Conservation (phyloP, 2,888 invertebrate species). For the Alloplasta piceator region DNA sequence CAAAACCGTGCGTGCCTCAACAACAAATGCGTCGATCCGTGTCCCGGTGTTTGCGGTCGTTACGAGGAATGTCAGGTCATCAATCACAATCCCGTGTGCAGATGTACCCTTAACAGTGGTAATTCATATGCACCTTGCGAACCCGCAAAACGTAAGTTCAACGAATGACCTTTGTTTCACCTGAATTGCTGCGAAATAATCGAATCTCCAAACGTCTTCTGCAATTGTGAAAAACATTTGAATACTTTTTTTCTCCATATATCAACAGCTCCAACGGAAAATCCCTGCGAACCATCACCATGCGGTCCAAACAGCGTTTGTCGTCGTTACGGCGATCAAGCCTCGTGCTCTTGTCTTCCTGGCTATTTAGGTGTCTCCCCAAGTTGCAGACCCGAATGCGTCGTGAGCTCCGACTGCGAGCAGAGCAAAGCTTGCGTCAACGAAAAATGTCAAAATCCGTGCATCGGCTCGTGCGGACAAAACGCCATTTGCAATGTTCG, state of each 20-base stretch:
- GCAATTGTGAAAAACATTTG: no score
- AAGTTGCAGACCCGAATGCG: constrained; percentile 84
- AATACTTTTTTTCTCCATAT: constrained; percentile 3
- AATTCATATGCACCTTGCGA: constrained; percentile 85
- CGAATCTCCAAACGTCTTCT: no score
- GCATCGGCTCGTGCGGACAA: constrained; percentile 85
- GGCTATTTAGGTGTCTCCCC: constrained; percentile 84
- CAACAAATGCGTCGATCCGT: constrained; percentile 93
- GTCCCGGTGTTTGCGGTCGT: constrained; percentile 90
- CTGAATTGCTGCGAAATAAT: no score
- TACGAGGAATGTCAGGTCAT: constrained; percentile 91
- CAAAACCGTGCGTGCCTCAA: constrained; percentile 90
- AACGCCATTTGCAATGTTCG: constrained; percentile 85
- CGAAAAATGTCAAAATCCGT: constrained; percentile 85
- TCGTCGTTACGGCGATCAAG: constrained; percentile 82
- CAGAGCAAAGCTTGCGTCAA: constrained; percentile 85
- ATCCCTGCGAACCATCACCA: constrained; percentile 83
- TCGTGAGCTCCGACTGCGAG: constrained; percentile 85
- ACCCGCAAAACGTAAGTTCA: constrained; percentile 77
- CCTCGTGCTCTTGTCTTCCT: constrained; percentile 84
- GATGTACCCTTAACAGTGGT: constrained; percentile 85
- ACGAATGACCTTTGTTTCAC: neutral
- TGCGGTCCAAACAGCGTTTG: constrained; percentile 85
- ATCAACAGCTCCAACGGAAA: constrained; percentile 65
- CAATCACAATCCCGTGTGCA: constrained; percentile 88